Percentiles rank a stretch among this genome's conserved stretches.
phyloP scores from a whole-genome alignment of 2,113 vertebrate species.

The Amblyopsis rosae region DNA sequence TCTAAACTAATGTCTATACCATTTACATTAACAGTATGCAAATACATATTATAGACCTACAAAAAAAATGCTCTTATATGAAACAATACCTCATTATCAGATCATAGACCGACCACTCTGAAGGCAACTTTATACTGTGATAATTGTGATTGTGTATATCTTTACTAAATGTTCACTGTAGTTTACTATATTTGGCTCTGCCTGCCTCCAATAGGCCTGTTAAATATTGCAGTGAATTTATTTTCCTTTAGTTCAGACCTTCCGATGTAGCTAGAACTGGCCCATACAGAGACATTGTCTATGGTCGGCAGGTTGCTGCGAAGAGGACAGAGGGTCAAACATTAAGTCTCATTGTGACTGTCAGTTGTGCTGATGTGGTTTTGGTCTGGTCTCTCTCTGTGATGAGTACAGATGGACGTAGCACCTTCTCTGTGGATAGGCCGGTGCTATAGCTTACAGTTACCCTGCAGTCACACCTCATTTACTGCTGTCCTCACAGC shows the following conservation, averaged over 20 bases:
- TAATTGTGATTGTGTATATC: no score
- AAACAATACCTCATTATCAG: no score
- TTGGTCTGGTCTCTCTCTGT: conserved; percentile 53
- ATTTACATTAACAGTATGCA: no score
- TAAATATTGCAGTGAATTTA: not conserved
- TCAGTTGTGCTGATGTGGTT: conserved; percentile 73
- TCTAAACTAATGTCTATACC: not conserved
- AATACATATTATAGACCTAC: no score
- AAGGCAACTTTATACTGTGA: not conserved
- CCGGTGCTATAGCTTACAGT: conserved; percentile 64
- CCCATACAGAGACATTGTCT: no score
- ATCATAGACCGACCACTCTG: not conserved
- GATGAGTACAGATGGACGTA: conserved; percentile 71
- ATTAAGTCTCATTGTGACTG: conserved; percentile 69
- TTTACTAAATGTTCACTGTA: not conserved
- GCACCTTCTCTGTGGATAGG: conserved; percentile 48
- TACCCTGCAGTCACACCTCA: conserved; percentile 70
- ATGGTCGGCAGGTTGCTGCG: not conserved
- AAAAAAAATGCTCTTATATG: no score
- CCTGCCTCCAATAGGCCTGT: not conserved
- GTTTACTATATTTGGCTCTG: not conserved
- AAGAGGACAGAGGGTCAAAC: conserved; percentile 41
- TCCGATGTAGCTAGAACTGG: conserved; percentile 10
- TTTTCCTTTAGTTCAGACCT: conserved; percentile 17
- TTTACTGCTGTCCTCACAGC: conserved; percentile 60